Percentiles rank a stretch among this genome's conserved stretches.
phyloP scores from a whole-genome alignment of 2,113 vertebrate genomes.

The Caloenas nicobarica region DNA sequence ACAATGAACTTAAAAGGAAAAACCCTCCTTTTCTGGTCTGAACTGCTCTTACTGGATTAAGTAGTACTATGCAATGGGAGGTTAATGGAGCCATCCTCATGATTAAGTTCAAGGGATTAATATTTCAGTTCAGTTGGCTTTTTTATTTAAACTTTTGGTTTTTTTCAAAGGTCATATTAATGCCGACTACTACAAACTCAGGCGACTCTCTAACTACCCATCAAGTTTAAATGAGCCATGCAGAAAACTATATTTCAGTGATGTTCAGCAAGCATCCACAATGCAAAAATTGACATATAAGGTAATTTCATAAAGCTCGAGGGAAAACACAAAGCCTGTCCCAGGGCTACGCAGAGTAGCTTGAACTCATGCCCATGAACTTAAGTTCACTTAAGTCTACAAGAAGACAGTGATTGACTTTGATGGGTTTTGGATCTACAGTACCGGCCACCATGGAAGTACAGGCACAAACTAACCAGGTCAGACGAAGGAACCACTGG shows the following conservation, averaged over 20 bases:
- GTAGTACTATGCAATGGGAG: neutral
- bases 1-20: constrained; percentile 24
- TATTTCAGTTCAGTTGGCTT: constrained; percentile 31
- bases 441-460: neutral
- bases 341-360: neutral
- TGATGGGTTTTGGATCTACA: neutral
- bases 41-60: constrained; percentile 11
- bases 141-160: neutral
- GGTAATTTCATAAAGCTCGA: neutral
- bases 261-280: neutral
- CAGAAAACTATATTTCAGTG: neutral
- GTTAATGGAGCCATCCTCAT: neutral
- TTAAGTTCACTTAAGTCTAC: neutral
- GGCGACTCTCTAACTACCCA: constrained; percentile 1
- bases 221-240: constrained; percentile 6
- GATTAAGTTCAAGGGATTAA: constrained; percentile 44
- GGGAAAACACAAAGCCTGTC: neutral
- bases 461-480: neutral
- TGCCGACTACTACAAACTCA: neutral
- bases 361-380: neutral
- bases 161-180: neutral
- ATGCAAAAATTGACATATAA: neutral
- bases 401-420: neutral
- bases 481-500: neutral
- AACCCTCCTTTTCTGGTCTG: neutral